Evolutionary conservation across 2,888 invertebrate genomes (phyloP).

Genomic region (Vandiemenella viatica): DNA sequence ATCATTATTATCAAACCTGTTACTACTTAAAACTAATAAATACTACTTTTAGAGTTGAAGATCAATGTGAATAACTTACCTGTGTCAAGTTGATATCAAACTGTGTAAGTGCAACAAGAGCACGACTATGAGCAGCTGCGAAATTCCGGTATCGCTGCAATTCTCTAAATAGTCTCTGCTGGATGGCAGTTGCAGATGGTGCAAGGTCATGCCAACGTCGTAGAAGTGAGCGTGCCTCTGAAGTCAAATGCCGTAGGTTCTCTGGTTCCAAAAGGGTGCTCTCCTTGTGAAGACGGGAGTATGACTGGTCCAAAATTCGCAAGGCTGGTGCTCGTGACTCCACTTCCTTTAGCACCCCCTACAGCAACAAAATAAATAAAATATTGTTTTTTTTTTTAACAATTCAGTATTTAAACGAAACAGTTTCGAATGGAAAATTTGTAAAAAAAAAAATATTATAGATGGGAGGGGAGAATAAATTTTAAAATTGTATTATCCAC

Average conservation of each 20-base stretch:
- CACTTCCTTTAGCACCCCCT: slow-evolving; percentile 28
- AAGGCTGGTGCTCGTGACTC: slow-evolving; percentile 39
- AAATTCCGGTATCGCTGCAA: slow-evolving; percentile 50
- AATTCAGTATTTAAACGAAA: no score
- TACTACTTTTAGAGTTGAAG: no score
- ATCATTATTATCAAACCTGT: no score
- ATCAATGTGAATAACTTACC: no score
- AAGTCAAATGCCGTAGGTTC: slow-evolving; percentile 45
- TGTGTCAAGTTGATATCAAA: slow-evolving; percentile 58
- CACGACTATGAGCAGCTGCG: slow-evolving; percentile 51
- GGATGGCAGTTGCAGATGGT: slow-evolving; percentile 40
- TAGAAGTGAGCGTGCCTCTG: slow-evolving; percentile 39
- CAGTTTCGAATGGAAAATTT: not conserved
- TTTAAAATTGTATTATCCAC: no score
- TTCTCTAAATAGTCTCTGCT: slow-evolving; percentile 40
- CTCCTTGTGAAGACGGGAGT: slow-evolving; percentile 49
- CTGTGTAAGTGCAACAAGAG: slow-evolving; percentile 52
- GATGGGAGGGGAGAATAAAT: no score
- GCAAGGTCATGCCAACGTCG: slow-evolving; percentile 50
- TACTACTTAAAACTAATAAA: no score
- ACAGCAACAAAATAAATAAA: slow-evolving; percentile 3
- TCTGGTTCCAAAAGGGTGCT: slow-evolving; percentile 48
- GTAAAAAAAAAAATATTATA: not conserved
- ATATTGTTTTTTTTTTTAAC: no score
- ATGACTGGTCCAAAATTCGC: slow-evolving; percentile 49